Evolutionary conservation across 2,888 invertebrate genomes (phyloP), one percentile per base, ranked within the genome.

Genomic region (Ornithoptera priamus): DNA sequence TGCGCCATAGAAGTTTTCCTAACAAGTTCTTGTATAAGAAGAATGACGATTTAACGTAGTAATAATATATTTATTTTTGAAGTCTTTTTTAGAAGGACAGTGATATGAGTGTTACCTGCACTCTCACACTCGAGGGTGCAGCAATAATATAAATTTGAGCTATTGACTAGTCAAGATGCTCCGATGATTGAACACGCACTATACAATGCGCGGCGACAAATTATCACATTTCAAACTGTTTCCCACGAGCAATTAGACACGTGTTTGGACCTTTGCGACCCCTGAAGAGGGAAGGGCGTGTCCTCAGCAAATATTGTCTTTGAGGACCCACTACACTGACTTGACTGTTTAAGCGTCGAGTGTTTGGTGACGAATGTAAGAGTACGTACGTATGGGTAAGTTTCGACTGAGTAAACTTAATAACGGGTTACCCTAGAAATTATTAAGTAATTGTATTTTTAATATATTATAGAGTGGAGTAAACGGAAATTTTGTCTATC

Each of bases 281-380:
- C 78, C 74, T 75, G 73, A 75, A 82, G 81, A 82, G 83, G 83
- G 81, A 81, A 81, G 84, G 85, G 83, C 80, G 79, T 85, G 89
- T 89, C 87, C 90, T 90, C 82, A 81, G 81, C 90, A 89, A 91
- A 91, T 90, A 90, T 91, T 91, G 90, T 90, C 89, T 87, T 88
- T 90, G 89, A 91, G 90, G 88, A 88, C 89, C 82, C 85, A 83
- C 85, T 84, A 76, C 79, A 72, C 77, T 76, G 78, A 80, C 82
- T 86, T 86, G 86, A 86, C 85, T 87, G 83, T 83, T 84, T 83
- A 86, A 85, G 88, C 83, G 88, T 85, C 81, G 83, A 81, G 78
- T 80, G 78, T 78, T 76, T 74, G 74, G 76, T 78, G 80, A 85
- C 83, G 76, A 76, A 75, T 77, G 79, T 77, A 80, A 77, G 76